Evolutionary conservation across 30 jellyfish, hydroid and myxozoan genomes (phyloP).

Genomic region (Cassiopea andromeda): DNA sequence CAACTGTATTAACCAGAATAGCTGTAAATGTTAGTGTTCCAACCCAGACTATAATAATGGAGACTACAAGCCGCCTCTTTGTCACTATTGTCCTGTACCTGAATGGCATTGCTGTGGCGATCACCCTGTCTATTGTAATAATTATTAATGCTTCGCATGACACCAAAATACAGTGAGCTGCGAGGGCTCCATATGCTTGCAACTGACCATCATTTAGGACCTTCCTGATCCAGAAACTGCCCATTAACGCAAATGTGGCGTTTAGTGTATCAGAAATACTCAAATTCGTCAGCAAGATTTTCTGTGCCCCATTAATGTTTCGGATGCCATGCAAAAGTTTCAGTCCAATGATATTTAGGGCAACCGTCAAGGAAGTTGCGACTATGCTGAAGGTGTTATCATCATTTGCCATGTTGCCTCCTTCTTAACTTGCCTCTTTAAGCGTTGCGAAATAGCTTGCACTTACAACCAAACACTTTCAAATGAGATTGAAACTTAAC

Average conservation of each 20-base stretch:
- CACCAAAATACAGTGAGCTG: slow-evolving; percentile 25
- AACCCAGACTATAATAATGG: slow-evolving; percentile 14
- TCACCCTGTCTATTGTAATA: slow-evolving; percentile 49
- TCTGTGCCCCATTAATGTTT: slow-evolving; percentile 25
- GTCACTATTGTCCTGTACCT: slow-evolving; percentile 17
- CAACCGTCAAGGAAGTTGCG: slow-evolving; percentile 6
- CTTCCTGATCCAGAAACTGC: background rate
- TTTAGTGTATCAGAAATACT: slow-evolving; percentile 44
- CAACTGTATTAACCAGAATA: background rate
- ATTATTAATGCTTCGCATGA: slow-evolving; percentile 48
- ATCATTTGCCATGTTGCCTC: background rate
- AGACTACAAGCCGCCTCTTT: slow-evolving; percentile 3
- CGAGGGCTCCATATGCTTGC: slow-evolving; percentile 1
- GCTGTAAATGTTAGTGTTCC: background rate
- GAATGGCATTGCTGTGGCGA: slow-evolving; percentile 51
- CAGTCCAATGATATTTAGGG: slow-evolving; percentile 30
- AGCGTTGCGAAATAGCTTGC: background rate
- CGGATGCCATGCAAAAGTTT: slow-evolving; percentile 26
- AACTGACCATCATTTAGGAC: background rate
- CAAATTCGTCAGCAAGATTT: slow-evolving; percentile 21
- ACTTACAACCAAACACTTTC: no score
- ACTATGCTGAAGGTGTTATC: background rate
- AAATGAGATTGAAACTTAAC: no score
- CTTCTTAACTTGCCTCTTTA: background rate
- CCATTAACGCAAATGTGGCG: slow-evolving; percentile 10